Conservation (phyloP, 2,113 vertebrate species). For the Halcyon malimbica region DNA sequence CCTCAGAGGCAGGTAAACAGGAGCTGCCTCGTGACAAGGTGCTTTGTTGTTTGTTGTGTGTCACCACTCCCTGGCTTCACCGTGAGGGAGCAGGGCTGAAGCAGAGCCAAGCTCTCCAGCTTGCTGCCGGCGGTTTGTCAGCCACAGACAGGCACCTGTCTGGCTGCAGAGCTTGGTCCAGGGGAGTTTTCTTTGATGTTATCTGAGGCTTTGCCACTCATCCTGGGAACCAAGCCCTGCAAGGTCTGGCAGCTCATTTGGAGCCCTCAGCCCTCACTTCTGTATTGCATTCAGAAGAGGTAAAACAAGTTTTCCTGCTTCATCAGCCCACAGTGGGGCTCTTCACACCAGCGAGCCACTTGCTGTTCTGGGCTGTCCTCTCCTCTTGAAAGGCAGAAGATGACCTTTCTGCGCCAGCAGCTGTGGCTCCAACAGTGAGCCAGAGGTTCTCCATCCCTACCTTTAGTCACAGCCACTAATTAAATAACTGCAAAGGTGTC, state of each 20-base stretch:
- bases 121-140: neutral
- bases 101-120: neutral
- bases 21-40: neutral
- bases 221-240: neutral
- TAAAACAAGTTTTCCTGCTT: conserved; percentile 54
- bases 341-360: fast-evolving
- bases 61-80: neutral
- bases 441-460: neutral
- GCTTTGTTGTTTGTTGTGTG: neutral
- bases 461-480: neutral
- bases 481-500: neutral
- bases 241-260: neutral
- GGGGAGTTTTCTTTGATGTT: neutral
- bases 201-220: neutral
- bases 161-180: neutral
- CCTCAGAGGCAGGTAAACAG: neutral
- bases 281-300: neutral
- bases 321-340: neutral
- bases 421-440: neutral
- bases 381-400: neutral
- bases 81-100: fast-evolving
- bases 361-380: neutral
- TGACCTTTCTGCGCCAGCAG: neutral
- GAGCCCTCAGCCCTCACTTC: neutral
- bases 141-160: fast-evolving